Conservation (phyloP, 2,888 invertebrate species). For the Thera obeliscata region DNA sequence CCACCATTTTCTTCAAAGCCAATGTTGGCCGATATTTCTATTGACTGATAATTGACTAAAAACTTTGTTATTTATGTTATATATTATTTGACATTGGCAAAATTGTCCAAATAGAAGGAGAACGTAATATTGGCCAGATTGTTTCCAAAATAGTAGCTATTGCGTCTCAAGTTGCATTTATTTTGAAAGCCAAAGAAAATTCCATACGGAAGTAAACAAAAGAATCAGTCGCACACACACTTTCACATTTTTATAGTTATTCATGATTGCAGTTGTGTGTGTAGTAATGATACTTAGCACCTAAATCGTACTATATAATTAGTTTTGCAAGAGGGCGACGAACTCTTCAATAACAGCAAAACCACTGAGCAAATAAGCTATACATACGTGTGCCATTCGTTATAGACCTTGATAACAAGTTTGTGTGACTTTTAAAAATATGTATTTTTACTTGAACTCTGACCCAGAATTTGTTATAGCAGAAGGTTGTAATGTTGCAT, state of each 20-base stretch:
- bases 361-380: not conserved
- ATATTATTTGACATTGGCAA: too few species aligned
- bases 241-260: not conserved
- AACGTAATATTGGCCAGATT: too few species aligned
- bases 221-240: not conserved
- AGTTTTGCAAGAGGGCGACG: constrained; percentile 29
- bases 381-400: not conserved
- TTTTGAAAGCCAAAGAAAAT: not conserved
- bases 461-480: constrained; percentile 9
- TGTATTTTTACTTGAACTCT: constrained; percentile 15
- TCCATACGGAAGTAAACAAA: not conserved
- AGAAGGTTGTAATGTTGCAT: not conserved
- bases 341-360: constrained; percentile 25
- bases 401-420: constrained; percentile 6
- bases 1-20: too few species aligned
- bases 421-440: constrained; percentile 19
- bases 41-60: too few species aligned
- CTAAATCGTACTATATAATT: constrained; percentile 12
- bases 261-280: not conserved
- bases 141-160: too few species aligned
- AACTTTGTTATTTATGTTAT: too few species aligned
- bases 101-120: too few species aligned
- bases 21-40: too few species aligned
- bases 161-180: not conserved
- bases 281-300: constrained; percentile 38